Evolutionary conservation across 2,113 vertebrate genomes (phyloP).

Genomic region (Struthio camelus): DNA sequence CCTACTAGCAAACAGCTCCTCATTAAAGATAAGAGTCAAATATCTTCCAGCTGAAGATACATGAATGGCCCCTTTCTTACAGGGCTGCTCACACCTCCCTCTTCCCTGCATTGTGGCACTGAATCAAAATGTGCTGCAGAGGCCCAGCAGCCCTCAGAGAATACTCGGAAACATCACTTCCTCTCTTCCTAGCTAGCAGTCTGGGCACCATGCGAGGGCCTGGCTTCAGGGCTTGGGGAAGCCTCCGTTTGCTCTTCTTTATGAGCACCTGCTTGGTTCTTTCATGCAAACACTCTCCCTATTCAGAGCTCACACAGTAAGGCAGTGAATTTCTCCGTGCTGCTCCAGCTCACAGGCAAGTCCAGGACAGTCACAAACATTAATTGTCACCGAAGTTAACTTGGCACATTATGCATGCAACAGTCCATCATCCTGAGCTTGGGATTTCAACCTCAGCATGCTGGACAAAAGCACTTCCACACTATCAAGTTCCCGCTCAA

Average conservation of each 20-base stretch:
- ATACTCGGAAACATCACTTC: rapidly evolving
- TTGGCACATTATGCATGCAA: rapidly evolving
- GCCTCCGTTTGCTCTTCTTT: neutral
- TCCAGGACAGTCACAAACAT: neutral
- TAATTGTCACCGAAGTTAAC: neutral
- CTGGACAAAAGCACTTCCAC: neutral
- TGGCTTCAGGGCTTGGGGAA: neutral
- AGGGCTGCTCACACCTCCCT: neutral
- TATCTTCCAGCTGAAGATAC: neutral
- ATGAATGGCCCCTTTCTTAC: neutral
- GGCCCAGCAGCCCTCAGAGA: neutral
- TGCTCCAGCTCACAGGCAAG: neutral
- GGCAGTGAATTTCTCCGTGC: neutral
- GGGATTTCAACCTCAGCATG: neutral
- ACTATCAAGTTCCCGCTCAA: neutral
- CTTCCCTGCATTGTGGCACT: neutral
- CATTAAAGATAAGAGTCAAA: neutral
- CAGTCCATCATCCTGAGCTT: neutral
- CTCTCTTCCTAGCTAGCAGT: neutral
- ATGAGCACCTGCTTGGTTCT: neutral
- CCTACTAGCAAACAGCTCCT: neutral
- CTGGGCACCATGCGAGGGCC: neutral
- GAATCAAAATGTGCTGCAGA: neutral
- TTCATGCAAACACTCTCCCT: neutral
- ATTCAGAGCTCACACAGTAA: neutral